Base-by-base conservation (phyloP, 2,888 invertebrate genomes). In the Phyllotreta striolata region DNA sequence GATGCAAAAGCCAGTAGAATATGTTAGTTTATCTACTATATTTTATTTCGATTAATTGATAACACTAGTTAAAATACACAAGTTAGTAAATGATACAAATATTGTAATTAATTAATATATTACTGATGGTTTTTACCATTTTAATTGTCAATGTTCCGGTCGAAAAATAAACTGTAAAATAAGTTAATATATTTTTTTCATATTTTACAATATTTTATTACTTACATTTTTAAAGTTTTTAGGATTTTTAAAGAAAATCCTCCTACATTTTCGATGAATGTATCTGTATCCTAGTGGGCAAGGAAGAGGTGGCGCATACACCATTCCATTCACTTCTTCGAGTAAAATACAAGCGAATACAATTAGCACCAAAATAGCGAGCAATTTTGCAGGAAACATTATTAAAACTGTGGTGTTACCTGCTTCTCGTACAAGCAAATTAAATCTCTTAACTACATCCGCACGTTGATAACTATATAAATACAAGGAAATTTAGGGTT, bases 331-430 rank as follows among this genome's bases (percentile, higher is more conserved):
- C 6, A 37, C 34, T 13, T 49, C 49, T 35, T 49, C 49, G 12
- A 49, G n/a, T 13, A 49, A 8, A 35, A 35, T 35, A 49, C 13
- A 49, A 35, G 37, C 12, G 6, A 49, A 8, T 5, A 34, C 14
- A 3, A 49, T 3, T 10, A 49, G 49, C n/a, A 49, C 9, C 6
- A 49, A 35, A 13, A 49, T 6, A 1, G 12, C 35, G 3, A 49
- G 37, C 12, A 9, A 9, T 35, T 49, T 49, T n/a, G 37, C 9
- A 5, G 34, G 1, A 35, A 49, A 49, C 49, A 49, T 49, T 49
- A 35, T 49, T 7, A 47, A 14, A 7, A 10, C 1, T 3, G 34
- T 24, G 4, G 4, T 4, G 24, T 24, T 24, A 24, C 24, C 24
- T 24, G 24, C 24, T 24, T 24, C 24, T 4, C 24, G 24, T 24